A percentile compares a stretch with the other conserved stretches of the same genome.
Evolutionary conservation across 1,140 invertebrate species (phyloP).

Genomic region (Pseudomyrmex dendroicus): DNA sequence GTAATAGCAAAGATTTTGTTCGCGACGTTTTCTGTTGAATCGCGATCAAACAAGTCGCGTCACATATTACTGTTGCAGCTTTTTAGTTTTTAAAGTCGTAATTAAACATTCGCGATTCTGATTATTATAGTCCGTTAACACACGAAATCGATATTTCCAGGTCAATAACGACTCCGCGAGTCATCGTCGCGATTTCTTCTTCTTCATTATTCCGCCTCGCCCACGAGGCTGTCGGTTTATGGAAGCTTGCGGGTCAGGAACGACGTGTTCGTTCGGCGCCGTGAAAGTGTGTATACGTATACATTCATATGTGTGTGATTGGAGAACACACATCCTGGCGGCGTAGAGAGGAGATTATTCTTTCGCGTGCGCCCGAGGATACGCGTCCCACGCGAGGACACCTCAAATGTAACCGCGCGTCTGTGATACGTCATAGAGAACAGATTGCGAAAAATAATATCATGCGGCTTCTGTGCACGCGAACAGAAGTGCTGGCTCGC

Average conservation of each 20-base stretch:
- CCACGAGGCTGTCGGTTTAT: constrained; percentile 66
- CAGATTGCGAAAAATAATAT: not conserved
- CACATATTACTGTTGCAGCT: no score
- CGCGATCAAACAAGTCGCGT: not conserved
- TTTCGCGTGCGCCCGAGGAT: not conserved
- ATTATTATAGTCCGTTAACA: constrained; percentile 1
- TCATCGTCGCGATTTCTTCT: constrained; percentile 59
- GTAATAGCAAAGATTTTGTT: no score
- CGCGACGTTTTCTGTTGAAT: not conserved
- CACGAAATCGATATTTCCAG: constrained; percentile 13
- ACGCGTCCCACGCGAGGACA: constrained; percentile 26
- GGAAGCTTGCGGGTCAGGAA: constrained; percentile 62
- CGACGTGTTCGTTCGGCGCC: constrained; percentile 22
- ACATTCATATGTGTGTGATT: not conserved
- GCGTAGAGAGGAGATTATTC: not conserved
- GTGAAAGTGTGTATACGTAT: constrained; percentile 65
- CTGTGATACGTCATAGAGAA: not conserved
- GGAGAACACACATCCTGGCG: constrained; percentile 36
- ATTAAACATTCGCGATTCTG: constrained; percentile 32
- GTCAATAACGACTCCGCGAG: constrained; percentile 57
- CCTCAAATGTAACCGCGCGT: not conserved
- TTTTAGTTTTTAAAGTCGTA: no score
- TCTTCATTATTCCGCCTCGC: constrained; percentile 58
- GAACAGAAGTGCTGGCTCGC: not conserved
- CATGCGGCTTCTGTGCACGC: not conserved